Evolutionary conservation across 2,113 vertebrate species (phyloP), one percentile per base, ranked within the genome.

Genomic region (Laticauda laticaudata): DNA sequence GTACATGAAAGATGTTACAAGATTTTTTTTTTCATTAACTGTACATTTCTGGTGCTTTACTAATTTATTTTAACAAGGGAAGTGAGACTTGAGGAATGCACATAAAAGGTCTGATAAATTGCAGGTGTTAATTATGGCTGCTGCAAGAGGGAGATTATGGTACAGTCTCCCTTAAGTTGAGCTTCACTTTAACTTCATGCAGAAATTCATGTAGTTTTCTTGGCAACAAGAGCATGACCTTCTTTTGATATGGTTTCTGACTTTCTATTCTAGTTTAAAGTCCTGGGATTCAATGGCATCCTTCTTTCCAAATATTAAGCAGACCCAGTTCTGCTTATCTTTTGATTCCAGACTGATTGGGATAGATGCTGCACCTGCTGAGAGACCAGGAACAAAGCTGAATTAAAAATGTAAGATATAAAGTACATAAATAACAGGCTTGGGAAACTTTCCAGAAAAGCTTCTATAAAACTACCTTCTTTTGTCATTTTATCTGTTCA

Each of bases 61-160:
- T 51, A 86, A 59, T 34, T 81, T n/a, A 81, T 64, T 86, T 90
- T 39, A 86, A 90, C 89, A 89, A 90, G n/a, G 45, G 75, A 86
- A 87, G 90, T 81, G 51, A 87, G 91, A 87, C 45, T 88, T 69
- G 24, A 89, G 61, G 87, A 55, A 26, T 45, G 14, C 69, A 51
- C 92, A 89, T 57, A 56, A 81, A 59, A 55, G n/a, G 51, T 81
- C 75, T 81, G 53, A 89, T 81, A 55, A 48, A 92, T 61, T 39
- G 20, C 86, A 88, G 92, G 43, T 89, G 92, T 88, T 89, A 89
- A 81, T 56, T 43, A 48, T 89, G 61, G 51, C 43, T 92, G 29
- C 24, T 88, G 87, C 43, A 89, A 56, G 61, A 21, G 10, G 39
- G 75, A 81, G 24, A 81, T 92, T 92, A 81, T 75, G 61, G 34